phyloP scores from a whole-genome alignment of 2,797 vertebrate genomes.

The Lepilemur ruficaudatus region DNA sequence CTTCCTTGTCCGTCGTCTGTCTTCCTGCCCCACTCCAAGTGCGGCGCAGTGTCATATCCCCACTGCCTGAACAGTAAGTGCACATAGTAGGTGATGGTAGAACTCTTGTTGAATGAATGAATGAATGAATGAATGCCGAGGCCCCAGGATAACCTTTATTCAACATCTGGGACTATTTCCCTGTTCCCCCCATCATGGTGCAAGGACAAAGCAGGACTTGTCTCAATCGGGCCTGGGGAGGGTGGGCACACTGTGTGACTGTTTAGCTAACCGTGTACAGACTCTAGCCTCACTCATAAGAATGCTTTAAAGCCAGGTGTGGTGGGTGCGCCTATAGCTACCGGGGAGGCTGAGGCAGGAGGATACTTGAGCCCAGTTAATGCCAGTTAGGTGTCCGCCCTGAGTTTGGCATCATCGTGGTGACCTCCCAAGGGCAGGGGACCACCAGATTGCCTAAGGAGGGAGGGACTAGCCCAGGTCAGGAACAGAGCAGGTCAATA shows the following conservation, averaged over 20 bases:
- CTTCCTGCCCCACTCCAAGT: not conserved
- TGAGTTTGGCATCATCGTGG: not conserved
- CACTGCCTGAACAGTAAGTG: not conserved
- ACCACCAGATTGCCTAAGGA: not conserved
- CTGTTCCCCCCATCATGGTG: not conserved
- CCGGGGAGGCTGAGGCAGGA: not conserved
- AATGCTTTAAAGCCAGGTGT: not conserved
- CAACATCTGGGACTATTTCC: not conserved
- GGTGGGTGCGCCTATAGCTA: not conserved
- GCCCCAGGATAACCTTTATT: not conserved
- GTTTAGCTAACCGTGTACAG: not conserved
- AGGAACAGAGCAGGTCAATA: not conserved
- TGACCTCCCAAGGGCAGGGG: not conserved
- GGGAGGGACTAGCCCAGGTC: no score
- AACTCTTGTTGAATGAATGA: not conserved
- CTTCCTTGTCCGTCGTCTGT: not conserved
- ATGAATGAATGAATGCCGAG: not conserved
- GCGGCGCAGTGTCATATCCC: no score
- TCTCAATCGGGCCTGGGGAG: not conserved
- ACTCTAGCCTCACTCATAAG: not conserved
- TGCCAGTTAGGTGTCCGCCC: not conserved
- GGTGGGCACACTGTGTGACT: not conserved
- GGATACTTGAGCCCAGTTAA: not conserved
- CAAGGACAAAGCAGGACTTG: not conserved
- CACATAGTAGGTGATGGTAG: rapidly evolving